A percentile compares a stretch with the other conserved stretches of the same genome.
These are phyloP conservation scores for Myopa testacea DNA, from an alignment of 2,888 invertebrate species.

Conservation along the genomic window DNA sequence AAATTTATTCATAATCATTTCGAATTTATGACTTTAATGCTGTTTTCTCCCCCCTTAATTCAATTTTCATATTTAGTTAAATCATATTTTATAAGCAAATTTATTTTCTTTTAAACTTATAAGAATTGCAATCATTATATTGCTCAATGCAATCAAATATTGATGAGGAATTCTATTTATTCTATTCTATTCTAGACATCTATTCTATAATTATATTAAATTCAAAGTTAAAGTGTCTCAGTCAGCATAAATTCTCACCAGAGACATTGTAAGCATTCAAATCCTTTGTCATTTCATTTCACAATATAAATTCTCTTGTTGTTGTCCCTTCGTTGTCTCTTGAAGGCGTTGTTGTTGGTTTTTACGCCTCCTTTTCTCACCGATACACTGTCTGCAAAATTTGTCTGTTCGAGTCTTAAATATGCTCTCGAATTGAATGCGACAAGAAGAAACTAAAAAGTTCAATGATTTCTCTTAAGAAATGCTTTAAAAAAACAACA, in stretches of 20 bases:
- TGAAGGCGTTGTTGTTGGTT: not conserved
- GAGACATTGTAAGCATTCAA: too few species aligned
- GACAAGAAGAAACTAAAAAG: not conserved
- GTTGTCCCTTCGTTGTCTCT: not conserved
- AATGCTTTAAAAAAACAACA: not conserved
- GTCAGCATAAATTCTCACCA: too few species aligned
- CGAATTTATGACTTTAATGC: not conserved
- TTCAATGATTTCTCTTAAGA: not conserved
- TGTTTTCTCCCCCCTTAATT: not conserved
- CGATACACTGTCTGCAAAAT: not conserved
- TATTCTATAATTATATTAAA: too few species aligned
- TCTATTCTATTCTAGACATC: too few species aligned
- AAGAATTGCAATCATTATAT: too few species aligned
- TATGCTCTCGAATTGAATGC: not conserved
- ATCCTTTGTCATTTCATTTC: too few species aligned
- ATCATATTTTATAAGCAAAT: too few species aligned
- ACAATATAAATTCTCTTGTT: too few species aligned
- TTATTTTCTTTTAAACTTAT: too few species aligned
- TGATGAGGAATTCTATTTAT: too few species aligned
- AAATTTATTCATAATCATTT: not conserved
- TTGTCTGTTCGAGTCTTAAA: not conserved
- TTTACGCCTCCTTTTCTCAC: not conserved
- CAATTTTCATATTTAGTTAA: not conserved
- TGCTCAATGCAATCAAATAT: too few species aligned
- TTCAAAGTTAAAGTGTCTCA: too few species aligned